Conservation (phyloP, 1,140 invertebrate species). For the Archegozetes longisetosus region DNA sequence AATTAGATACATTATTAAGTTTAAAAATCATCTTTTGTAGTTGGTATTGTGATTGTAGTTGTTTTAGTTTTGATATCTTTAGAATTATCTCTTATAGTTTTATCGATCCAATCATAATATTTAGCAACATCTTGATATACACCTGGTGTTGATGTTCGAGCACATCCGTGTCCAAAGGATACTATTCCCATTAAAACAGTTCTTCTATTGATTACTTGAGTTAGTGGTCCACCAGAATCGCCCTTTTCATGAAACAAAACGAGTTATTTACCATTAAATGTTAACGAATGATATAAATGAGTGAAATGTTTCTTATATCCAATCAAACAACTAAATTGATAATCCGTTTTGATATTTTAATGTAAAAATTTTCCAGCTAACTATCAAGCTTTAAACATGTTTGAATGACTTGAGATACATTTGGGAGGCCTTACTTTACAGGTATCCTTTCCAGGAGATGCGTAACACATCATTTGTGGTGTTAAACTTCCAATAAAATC, state of each 20-base stretch:
- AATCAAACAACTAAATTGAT: too few species aligned
- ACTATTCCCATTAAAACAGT: slow-evolving; percentile 17
- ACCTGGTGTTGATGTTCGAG: slow-evolving; percentile 52
- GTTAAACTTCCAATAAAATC: neutral
- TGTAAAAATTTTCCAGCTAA: too few species aligned
- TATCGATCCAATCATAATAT: slow-evolving; percentile 51
- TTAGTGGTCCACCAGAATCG: neutral
- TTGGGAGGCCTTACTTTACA: neutral
- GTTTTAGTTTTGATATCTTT: too few species aligned
- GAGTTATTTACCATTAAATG: neutral
- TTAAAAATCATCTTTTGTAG: too few species aligned
- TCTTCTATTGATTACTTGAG: neutral
- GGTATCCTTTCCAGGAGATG: neutral
- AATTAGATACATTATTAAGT: too few species aligned
- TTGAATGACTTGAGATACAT: too few species aligned
- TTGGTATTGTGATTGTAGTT: too few species aligned
- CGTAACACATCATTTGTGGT: neutral
- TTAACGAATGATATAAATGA: too few species aligned
- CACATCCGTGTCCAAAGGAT: slow-evolving; percentile 32
- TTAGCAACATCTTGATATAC: slow-evolving; percentile 57
- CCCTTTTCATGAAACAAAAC: neutral
- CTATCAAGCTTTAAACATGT: too few species aligned
- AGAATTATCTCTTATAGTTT: slow-evolving; percentile 9
- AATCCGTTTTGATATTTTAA: too few species aligned
- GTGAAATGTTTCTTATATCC: too few species aligned